Base-by-base conservation (phyloP, 2,797 vertebrate genomes). In the Siniperca scherzeri region DNA sequence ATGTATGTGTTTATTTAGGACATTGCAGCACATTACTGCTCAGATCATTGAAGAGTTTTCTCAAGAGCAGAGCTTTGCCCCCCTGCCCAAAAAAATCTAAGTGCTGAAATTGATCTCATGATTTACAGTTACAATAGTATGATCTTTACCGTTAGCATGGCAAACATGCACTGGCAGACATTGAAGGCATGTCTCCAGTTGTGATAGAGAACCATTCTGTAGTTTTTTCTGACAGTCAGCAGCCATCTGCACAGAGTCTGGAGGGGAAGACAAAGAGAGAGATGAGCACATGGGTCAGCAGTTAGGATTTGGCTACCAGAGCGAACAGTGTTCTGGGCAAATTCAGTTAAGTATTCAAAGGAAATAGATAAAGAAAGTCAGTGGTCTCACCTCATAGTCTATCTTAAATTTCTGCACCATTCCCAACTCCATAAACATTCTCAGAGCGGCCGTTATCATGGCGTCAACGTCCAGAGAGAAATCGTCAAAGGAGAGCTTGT, bases 181-280 rank as follows among this genome's bases (percentile, higher is more conserved):
- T 99, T 99, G 96, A 99, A 99, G 65, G 98, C 98, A 0, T 99
- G 99, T 92, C 99, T 98, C 98, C 99, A 99, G 95, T 99, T 99
- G 96, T 99, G 98, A 90, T 99, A 99, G 67, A 98, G 95, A 87
- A 99, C 98, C 98, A 98, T 99, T 50, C 98, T 96, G 78, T 99
- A 99, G 95, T 99, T 99, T 92, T 99, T 99, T 87, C 99, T 96
- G 83, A 99, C 98, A 0, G 99, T 99, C 96, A 99, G 92, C 92
- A 99, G 96, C 98, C 98, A 99, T 91, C 98, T 96, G 96, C 98
- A 99, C 88, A 99, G 94, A 0, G 97, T 99, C 99, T 99, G 94
- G 59, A 96, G 94, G 78, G 77, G 78, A 82, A 86, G 71, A 84
- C 22, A 88, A 61, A 76, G 85, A 61, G 52, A 72, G n/a, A 81